Conservation (phyloP, 1,140 invertebrate species). For the Chrysopa pallens region DNA sequence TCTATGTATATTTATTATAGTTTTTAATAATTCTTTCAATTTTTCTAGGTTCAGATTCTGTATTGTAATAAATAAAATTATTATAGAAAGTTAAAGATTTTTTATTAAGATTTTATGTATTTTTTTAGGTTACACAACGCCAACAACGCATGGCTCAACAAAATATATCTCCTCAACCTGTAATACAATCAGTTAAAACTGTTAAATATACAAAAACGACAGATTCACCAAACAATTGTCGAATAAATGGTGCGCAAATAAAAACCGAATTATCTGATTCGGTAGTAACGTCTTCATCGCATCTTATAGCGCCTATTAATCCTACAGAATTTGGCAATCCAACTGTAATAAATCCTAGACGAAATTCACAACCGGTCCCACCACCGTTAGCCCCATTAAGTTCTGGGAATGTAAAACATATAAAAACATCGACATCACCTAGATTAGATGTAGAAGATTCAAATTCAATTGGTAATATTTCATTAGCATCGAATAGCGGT, state of each 20-base stretch:
- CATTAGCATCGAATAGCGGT: slow-evolving; percentile 33
- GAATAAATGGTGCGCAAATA: slow-evolving; percentile 21
- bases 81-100: no score
- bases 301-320: slow-evolving; percentile 1
- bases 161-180: slow-evolving; percentile 14
- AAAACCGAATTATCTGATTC: slow-evolving; percentile 17
- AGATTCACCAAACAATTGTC: not conserved
- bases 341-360: no score
- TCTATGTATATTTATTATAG: no score
- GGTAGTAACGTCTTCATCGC: slow-evolving; percentile 17
- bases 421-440: slow-evolving; percentile 7
- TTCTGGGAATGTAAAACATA: slow-evolving; percentile 6
- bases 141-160: slow-evolving; percentile 29
- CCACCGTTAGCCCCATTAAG: slow-evolving; percentile 30
- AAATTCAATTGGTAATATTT: slow-evolving; percentile 33
- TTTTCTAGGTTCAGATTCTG: no score
- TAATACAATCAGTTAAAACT: slow-evolving; percentile 17
- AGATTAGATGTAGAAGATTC: slow-evolving; percentile 30
- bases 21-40: no score
- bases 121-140: slow-evolving; percentile 34
- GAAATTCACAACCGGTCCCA: slow-evolving; percentile 18
- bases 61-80: no score
- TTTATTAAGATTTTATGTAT: not conserved
- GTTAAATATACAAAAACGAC: slow-evolving; percentile 26
- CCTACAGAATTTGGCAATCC: no score